Conservation (phyloP, 2,888 invertebrate species). For the Noctua janthe region DNA sequence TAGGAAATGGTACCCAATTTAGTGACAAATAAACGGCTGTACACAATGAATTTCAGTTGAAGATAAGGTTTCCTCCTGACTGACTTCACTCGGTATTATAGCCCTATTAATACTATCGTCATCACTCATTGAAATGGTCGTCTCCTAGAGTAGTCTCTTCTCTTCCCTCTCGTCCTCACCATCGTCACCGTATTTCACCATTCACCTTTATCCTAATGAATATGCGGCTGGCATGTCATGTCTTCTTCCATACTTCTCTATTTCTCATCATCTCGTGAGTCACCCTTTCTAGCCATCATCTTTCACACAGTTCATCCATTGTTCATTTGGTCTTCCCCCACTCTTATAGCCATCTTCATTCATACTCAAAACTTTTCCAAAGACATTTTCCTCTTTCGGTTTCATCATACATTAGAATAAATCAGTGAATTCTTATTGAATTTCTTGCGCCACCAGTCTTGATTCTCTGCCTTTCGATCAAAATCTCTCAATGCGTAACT, state of each 20-base stretch:
- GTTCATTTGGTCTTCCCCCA: background rate
- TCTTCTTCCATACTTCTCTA: background rate
- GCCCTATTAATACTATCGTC: background rate
- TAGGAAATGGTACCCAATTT: constrained; percentile 23
- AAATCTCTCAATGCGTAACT: background rate
- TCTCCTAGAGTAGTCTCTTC: background rate
- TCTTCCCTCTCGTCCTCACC: background rate
- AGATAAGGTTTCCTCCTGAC: background rate
- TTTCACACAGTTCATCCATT: background rate
- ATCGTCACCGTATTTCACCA: background rate
- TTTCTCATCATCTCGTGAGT: background rate
- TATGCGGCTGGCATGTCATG: background rate
- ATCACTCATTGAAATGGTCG: background rate
- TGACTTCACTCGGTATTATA: background rate
- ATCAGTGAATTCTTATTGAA: background rate
- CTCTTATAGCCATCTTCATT: background rate
- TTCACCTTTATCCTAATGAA: background rate
- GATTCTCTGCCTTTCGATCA: background rate
- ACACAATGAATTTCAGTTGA: background rate
- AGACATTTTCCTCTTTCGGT: background rate
- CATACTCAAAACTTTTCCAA: background rate
- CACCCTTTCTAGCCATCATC: background rate
- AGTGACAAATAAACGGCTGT: background rate
- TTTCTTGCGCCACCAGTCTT: background rate
- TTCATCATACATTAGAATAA: constrained; percentile 22